Conservation (phyloP, 2,797 vertebrate species). For the Sebastes dallii region DNA sequence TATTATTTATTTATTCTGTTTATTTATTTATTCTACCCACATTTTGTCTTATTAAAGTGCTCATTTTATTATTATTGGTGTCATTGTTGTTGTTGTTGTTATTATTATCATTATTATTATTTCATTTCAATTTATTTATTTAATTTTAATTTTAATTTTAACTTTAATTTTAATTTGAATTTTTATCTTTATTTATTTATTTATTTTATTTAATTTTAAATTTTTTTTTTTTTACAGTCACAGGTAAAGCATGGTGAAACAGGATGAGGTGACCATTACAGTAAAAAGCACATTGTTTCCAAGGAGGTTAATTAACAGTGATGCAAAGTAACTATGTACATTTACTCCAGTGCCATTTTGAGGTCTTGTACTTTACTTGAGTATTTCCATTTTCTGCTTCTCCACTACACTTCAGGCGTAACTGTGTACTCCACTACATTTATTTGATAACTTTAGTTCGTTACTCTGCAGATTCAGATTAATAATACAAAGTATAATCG, state of each 20-base stretch:
- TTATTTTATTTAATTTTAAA: accelerated
- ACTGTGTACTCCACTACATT: neutral
- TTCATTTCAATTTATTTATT: too few relatives aligned
- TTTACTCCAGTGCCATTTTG: neutral
- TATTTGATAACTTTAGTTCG: neutral
- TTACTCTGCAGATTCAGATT: neutral
- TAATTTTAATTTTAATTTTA: neutral
- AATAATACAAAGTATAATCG: neutral
- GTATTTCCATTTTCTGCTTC: neutral
- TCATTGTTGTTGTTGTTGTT: too few relatives aligned
- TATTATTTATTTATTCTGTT: too few relatives aligned
- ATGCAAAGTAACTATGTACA: neutral
- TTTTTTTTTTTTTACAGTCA: neutral
- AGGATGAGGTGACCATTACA: neutral
- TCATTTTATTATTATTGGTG: too few relatives aligned
- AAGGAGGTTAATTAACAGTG: neutral
- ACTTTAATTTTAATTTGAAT: neutral
- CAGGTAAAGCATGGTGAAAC: neutral
- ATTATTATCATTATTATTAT: too few relatives aligned
- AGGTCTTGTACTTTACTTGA: neutral
- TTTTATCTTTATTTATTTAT: neutral
- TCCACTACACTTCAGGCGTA: neutral
- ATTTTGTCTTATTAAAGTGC: too few relatives aligned
- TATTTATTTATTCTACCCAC: too few relatives aligned
- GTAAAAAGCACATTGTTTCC: neutral